A percentile compares a stretch with the other conserved stretches of the same genome.
phyloP scores from a whole-genome alignment of 2,113 vertebrate species.

The Mesoclemmys tuberculata region DNA sequence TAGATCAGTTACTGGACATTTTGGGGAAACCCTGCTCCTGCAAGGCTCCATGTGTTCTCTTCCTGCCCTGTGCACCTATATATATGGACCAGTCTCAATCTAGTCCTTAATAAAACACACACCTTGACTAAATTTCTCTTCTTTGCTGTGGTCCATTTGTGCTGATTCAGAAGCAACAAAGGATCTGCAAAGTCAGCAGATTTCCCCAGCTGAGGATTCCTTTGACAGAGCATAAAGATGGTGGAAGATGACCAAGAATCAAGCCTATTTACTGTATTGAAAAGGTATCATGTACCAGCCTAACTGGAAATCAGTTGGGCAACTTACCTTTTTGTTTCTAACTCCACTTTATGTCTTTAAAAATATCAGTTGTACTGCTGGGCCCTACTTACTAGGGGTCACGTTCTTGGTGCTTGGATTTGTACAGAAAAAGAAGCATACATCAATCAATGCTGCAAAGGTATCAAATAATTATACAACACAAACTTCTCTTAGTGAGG shows the following conservation, averaged over 20 bases:
- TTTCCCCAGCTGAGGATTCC: not conserved
- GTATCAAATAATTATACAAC: not conserved
- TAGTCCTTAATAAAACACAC: not conserved
- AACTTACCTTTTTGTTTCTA: not conserved
- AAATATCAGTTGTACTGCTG: not conserved
- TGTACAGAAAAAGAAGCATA: not conserved
- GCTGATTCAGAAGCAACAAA: not conserved
- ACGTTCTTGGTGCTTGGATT: not conserved
- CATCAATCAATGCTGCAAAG: not conserved
- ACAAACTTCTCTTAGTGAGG: not conserved
- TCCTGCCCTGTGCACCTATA: not conserved
- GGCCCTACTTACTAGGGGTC: fast-evolving
- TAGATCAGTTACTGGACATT: not conserved
- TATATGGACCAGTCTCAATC: not conserved
- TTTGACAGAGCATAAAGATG: not conserved
- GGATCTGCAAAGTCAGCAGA: not conserved
- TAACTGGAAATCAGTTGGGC: not conserved
- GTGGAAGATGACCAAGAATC: not conserved
- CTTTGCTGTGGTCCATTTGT: not conserved
- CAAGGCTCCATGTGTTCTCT: not conserved
- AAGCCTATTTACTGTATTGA: not conserved
- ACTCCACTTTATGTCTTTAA: not conserved
- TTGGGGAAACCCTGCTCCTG: not conserved
- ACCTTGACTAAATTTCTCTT: not conserved
- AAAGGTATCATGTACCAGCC: not conserved